These are phyloP conservation scores for Dinocampus coccinellae DNA, from an alignment of 2,888 invertebrate genomes.

Conservation along the genomic window DNA sequence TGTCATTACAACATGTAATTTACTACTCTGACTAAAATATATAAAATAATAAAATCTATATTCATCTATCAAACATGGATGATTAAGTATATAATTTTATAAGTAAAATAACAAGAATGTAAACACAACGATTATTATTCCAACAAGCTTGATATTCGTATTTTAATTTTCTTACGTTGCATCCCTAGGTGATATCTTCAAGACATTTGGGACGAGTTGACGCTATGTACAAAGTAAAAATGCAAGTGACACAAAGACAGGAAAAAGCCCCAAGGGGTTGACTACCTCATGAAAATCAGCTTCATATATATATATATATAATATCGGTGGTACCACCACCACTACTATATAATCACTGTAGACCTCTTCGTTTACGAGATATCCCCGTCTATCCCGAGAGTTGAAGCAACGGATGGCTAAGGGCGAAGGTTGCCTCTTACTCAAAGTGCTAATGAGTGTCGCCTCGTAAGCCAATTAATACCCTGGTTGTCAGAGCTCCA, in stretches of 20 bases:
- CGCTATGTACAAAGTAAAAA: no score
- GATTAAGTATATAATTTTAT: no score
- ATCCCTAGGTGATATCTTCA: not conserved
- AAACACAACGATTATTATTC: no score
- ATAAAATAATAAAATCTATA: no score
- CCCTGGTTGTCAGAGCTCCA: conserved; percentile 46
- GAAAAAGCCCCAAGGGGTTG: not conserved
- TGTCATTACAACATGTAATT: no score
- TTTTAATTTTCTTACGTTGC: no score
- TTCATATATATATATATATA: not conserved
- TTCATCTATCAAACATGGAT: no score
- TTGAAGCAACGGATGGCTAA: conserved; percentile 15
- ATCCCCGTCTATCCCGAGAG: conserved; percentile 33
- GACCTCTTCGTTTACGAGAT: conserved; percentile 8
- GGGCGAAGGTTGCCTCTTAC: conserved; percentile 53
- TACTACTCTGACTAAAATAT: no score
- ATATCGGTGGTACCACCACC: not conserved
- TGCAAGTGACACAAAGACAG: no score
- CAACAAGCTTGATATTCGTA: no score
- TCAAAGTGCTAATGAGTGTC: conserved; percentile 70
- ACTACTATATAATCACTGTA: conserved; percentile 10
- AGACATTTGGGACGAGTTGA: not conserved
- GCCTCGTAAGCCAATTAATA: conserved; percentile 70
- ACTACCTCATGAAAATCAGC: not conserved
- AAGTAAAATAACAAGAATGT: no score